Evolutionary conservation across 2,888 invertebrate species (phyloP), one percentile per base, ranked within the genome.

Genomic region (Sialis fuliginosa): DNA sequence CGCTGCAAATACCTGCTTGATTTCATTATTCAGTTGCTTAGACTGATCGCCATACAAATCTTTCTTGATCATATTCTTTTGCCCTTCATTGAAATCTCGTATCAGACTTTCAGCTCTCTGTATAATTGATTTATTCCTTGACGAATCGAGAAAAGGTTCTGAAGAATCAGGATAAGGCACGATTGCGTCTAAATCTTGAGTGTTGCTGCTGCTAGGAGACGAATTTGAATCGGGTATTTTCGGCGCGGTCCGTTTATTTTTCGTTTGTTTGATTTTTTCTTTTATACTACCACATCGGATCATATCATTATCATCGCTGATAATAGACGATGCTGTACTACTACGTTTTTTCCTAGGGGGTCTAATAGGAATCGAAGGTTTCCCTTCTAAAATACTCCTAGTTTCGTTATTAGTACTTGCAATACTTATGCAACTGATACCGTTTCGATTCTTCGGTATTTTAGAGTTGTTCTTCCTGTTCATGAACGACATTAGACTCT

Each of bases 401-500:
- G 60, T 51, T 33, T 62, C 62, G 51, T 63, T 64, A 58, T 53
- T 66, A 60, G 79, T 81, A 53, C 81, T 81, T 1, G 81, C 77
- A 45, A 82, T 70, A 55, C 85, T 84, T 62, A 82, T 75, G 60
- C 85, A 84, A 53, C 82, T 82, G 12, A 86, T 72, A 30, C 85
- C 86, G 54, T 85, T 80, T 62, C 70, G 74, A 59, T 75, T 85
- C 60, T 72, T 80, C 22, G 72, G 75, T 56, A 71, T 77, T 56
- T 73, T 77, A 54, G 67, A 74, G 54, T 53, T 60, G 30, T 34
- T 42, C 58, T 58, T 72, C 49, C 74, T 70, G 62, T 77, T 79
- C 71, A 85, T 82, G 59, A 83, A 83, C 50, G 85, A 79, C 70
- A 90, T 81, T 48, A 91, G 70, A 34, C 87, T 87, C 66, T 89